phyloP scores from a whole-genome alignment of 1,140 invertebrate genomes.

The Drosophila oshimai region DNA sequence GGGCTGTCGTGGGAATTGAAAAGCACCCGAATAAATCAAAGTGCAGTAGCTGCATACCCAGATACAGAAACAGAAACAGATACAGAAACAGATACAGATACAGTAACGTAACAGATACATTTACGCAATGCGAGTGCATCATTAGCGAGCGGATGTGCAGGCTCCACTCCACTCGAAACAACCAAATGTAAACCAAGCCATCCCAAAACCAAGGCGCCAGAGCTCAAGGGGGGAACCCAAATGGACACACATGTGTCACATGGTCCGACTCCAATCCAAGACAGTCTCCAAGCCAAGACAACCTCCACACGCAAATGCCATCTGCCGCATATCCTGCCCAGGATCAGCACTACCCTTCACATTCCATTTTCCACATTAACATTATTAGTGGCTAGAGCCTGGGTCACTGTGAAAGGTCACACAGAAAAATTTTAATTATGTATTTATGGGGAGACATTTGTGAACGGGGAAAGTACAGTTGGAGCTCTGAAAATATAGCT shows the following conservation, averaged over 20 bases:
- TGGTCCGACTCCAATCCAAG: slow-evolving; percentile 27
- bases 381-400: slow-evolving; percentile 12
- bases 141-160: slow-evolving; percentile 78
- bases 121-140: slow-evolving; percentile 43
- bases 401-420: slow-evolving; percentile 5
- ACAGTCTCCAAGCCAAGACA: neutral
- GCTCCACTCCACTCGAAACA: slow-evolving; percentile 54
- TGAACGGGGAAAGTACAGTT: neutral
- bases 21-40: slow-evolving; percentile 65
- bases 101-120: neutral
- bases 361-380: neutral
- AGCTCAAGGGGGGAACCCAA: slow-evolving; percentile 21
- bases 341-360: neutral
- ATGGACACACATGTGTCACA: slow-evolving; percentile 72
- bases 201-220: neutral
- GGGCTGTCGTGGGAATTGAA: slow-evolving; percentile 66
- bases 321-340: slow-evolving; percentile 9
- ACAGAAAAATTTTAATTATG: neutral
- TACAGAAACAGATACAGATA: neutral
- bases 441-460: neutral
- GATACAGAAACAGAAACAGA: neutral
- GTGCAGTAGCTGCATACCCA: slow-evolving; percentile 40
- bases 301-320: neutral
- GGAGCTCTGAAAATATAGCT: no score
- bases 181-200: neutral